phyloP scores from a whole-genome alignment of 2,888 invertebrate species.

The Orchesella flavescens region DNA sequence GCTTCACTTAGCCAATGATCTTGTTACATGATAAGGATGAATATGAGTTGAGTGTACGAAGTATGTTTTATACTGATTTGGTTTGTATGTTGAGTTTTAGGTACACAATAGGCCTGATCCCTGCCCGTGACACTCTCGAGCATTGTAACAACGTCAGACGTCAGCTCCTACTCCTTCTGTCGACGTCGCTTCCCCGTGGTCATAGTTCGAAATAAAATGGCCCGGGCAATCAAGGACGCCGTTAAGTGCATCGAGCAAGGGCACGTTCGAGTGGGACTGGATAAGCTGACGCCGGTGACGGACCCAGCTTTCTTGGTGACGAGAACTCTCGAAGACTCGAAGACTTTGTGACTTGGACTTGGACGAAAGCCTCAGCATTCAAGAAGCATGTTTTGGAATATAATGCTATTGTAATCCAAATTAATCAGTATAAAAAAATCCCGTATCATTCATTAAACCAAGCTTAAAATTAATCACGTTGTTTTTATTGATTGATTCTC shows the following conservation, averaged over 20 bases:
- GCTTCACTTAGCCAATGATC: constrained; percentile 95
- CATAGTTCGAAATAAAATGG: constrained; percentile 82
- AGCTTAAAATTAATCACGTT: too few species aligned
- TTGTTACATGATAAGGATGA: too few species aligned
- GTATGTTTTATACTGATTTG: too few species aligned
- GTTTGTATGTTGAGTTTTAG: background rate
- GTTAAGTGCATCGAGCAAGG: constrained; percentile 94
- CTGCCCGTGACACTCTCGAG: constrained; percentile 88
- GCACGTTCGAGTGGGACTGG: constrained; percentile 95
- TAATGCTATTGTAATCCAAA: constrained; percentile 80
- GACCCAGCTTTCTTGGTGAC: constrained; percentile 77
- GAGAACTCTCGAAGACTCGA: constrained; percentile 95
- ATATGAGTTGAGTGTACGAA: too few species aligned
- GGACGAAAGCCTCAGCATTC: constrained; percentile 96
- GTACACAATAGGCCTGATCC: constrained; percentile 82
- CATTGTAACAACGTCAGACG: constrained; percentile 87
- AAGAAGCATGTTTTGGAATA: constrained; percentile 91
- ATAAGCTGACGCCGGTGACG: constrained; percentile 79
- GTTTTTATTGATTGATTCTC: too few species aligned
- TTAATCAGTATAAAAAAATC: too few species aligned
- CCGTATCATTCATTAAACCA: too few species aligned
- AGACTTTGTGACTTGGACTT: constrained; percentile 98
- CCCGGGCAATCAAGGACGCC: constrained; percentile 87
- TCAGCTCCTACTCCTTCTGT: constrained; percentile 92
- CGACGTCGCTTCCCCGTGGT: constrained; percentile 92